Base-by-base conservation (phyloP, 2,888 invertebrate genomes). In the Lamproptera curius region DNA sequence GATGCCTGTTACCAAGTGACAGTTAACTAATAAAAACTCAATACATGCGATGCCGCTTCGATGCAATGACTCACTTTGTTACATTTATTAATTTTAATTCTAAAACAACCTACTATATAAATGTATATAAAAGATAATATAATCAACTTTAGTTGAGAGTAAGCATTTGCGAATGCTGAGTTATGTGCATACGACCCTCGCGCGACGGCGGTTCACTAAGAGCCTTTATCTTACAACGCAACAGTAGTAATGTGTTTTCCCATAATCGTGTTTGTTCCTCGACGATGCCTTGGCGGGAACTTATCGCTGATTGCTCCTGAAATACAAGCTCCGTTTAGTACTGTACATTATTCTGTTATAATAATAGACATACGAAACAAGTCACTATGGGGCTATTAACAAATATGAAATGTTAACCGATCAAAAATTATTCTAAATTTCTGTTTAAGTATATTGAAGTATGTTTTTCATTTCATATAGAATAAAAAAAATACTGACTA, bases 141-240 rank as follows among this genome's bases (percentile, higher is more conserved):
- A 10, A 10, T 5, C 9, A 31, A 31, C 13, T 11, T 56, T 76
- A 86, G 5, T 78, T 79, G n/a, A 91, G 76, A 36, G 91, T 90
- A 2, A 91, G 73, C 65, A 91, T 91, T 66, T 92, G 91, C 1
- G 91, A 89, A 47, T 91, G 90, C 57, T 90, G 89, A 20, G 89
- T 90, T 42, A 91, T 89, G 49, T 89, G 90, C 63, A 92, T 85
- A 42, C 89, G 88, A 1, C 88, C 91, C 54, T 89, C 88, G 1
- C 84, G 76, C 43, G 83, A 75, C 35, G 85, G 84, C 1, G 83
- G 87, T 53, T 89, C 87, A 54, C 76, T 86, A 42, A 89, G 82
- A 34, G 87, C 85, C 45, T 82, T 79, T 67, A 89, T 74, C 67
- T 91, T 91, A 54, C 89, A 88, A 14, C 87, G 86, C 46, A 91